These are phyloP conservation scores for Oxygymnocypris stewartii DNA, from an alignment of 2,113 vertebrate genomes.

Conservation along the genomic window DNA sequence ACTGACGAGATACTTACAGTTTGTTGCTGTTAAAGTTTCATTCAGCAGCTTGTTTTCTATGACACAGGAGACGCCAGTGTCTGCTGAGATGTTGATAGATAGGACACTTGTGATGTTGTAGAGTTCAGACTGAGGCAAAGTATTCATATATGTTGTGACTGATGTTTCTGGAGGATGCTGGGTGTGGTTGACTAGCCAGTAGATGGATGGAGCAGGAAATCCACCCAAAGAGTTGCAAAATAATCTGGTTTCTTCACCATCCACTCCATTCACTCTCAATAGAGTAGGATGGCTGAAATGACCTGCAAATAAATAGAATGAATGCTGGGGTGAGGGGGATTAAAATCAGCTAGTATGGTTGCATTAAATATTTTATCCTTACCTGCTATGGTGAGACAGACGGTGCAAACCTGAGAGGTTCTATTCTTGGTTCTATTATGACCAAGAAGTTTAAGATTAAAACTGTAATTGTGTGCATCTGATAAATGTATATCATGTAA, in stretches of 20 bases:
- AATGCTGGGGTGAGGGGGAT: not conserved
- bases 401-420: conserved; percentile 53
- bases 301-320: conserved; percentile 49
- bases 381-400: conserved; percentile 69
- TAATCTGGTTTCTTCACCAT: conserved; percentile 50
- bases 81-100: conserved; percentile 55
- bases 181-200: conserved; percentile 67
- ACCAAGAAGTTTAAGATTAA: conserved; percentile 51
- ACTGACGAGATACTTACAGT: conserved; percentile 59
- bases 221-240: conserved; percentile 63
- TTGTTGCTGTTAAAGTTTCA: conserved; percentile 54
- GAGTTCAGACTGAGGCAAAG: conserved; percentile 53
- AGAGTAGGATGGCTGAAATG: conserved; percentile 64
- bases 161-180: conserved; percentile 52
- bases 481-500: conserved; percentile 47
- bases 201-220: conserved; percentile 63
- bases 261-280: not conserved
- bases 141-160: conserved; percentile 41
- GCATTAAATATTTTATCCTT: conserved; percentile 37
- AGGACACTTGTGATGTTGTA: conserved; percentile 68
- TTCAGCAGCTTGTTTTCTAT: conserved; percentile 63
- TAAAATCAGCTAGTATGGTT: not conserved
- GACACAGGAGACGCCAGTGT: conserved; percentile 60
- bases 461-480: conserved; percentile 55
- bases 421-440: conserved; percentile 38